Base-by-base conservation (phyloP, 2,888 invertebrate genomes). In the Ophraella communa region DNA sequence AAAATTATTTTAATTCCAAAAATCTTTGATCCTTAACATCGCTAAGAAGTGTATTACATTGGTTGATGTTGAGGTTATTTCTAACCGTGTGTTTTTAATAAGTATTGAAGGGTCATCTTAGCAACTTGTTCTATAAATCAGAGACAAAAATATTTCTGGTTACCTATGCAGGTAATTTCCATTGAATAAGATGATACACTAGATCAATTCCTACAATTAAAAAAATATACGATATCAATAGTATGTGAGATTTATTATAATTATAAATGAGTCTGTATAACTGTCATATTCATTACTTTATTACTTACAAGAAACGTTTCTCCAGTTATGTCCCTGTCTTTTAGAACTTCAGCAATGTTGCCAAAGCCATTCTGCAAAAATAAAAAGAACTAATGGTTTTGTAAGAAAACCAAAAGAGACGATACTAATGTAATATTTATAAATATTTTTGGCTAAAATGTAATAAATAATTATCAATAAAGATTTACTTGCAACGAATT, bases 291-390 rank as follows among this genome's bases (percentile, higher is more conserved):
- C 10, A 30, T 14, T 7, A 8, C 23, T 11, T 5, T 23, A 52
- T 8, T 55, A 56, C 70, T 72, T 65, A 73, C 74, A 64, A 73
- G 59, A 60, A 74, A 70, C 39, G 42, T 68, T 20, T 62, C 17
- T 11, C 73, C 74, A 54, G 71, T 65, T 7, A 73, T 62, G 33
- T 68, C 60, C 21, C 62, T 66, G 11, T 52, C 45, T 20, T 42
- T 35, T 8, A 73, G 60, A 18, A 73, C 56, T 10, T 63, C 60
- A 21, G 64, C 66, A 61, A 69, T 69, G 17, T 67, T 68, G 1
- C 21, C 55, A 23, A 66, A 69, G n/a, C 69, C 71, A 62, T 69
- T 70, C 73, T 73, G 47, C 45, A 73, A 71, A 23, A 24, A 51
- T 17, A 42, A 24, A 49, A 47, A 18, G 18, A 44, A 14, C n/a